Conservation (phyloP, 1,140 invertebrate species). For the Apolygus lucorum region DNA sequence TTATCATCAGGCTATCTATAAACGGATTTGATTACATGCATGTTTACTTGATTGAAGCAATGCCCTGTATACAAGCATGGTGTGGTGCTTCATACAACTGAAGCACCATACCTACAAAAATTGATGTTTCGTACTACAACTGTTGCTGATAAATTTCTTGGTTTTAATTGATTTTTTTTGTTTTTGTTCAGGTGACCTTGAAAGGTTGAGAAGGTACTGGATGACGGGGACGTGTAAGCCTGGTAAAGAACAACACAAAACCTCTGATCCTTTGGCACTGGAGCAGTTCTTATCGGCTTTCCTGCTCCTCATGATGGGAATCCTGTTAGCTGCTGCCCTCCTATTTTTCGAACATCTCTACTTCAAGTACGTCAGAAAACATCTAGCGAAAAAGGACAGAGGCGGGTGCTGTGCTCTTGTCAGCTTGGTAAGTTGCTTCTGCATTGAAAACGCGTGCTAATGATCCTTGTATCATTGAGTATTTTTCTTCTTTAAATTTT, state of each 20-base stretch:
- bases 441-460: too few species aligned
- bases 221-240: constrained; percentile 94
- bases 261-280: constrained; percentile 83
- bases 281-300: constrained; percentile 98
- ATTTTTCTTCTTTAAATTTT: too few species aligned
- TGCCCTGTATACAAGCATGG: too few species aligned
- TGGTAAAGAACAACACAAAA: constrained; percentile 80
- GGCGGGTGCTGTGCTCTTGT: constrained; percentile 84
- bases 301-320: constrained; percentile 85
- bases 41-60: too few species aligned
- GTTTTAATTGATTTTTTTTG: too few species aligned
- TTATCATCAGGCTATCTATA: too few species aligned
- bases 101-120: too few species aligned
- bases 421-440: constrained; percentile 56
- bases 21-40: too few species aligned
- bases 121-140: too few species aligned
- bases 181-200: constrained; percentile 65
- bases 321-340: constrained; percentile 74
- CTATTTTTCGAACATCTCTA: constrained; percentile 88
- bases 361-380: constrained; percentile 81
- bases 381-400: constrained; percentile 77
- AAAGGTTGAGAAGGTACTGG: constrained; percentile 89
- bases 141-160: too few species aligned
- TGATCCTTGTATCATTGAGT: too few species aligned
- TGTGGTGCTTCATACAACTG: too few species aligned